Evolutionary conservation across 2,888 invertebrate species (phyloP).

Genomic region (Marronus borbonicus): DNA sequence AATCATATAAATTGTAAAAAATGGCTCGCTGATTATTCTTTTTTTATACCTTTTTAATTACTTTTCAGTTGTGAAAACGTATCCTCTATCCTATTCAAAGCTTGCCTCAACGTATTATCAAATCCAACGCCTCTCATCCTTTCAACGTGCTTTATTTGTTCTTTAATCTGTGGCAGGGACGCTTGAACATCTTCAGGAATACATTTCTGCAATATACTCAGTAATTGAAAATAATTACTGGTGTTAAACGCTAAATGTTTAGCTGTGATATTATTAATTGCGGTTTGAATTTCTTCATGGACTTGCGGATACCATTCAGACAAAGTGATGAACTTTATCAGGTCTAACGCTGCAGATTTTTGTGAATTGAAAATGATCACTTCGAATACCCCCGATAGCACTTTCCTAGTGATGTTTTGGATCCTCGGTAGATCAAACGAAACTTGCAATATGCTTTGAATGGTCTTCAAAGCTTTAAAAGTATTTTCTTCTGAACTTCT

Average conservation of each 20-base stretch:
- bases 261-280: constrained; percentile 65
- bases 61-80: too few species aligned
- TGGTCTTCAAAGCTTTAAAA: constrained; percentile 63
- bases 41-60: too few species aligned
- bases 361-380: constrained; percentile 65
- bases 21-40: too few species aligned
- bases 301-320: constrained; percentile 59
- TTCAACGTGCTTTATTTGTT: constrained; percentile 69
- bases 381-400: constrained; percentile 63
- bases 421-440: constrained; percentile 58
- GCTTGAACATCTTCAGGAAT: constrained; percentile 65
- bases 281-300: constrained; percentile 61
- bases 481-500: constrained; percentile 64
- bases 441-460: constrained; percentile 61
- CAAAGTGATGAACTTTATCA: constrained; percentile 62
- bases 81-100: constrained; percentile 62
- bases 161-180: constrained; percentile 64
- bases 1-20: too few species aligned
- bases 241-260: constrained; percentile 71
- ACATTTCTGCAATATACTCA: constrained; percentile 64
- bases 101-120: constrained; percentile 69
- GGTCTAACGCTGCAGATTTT: constrained; percentile 61
- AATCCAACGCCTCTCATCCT: constrained; percentile 70
- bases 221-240: constrained; percentile 67
- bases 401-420: constrained; percentile 59